phyloP scores from a whole-genome alignment of 2,888 invertebrate species.

The Oscheius myriophilus region DNA sequence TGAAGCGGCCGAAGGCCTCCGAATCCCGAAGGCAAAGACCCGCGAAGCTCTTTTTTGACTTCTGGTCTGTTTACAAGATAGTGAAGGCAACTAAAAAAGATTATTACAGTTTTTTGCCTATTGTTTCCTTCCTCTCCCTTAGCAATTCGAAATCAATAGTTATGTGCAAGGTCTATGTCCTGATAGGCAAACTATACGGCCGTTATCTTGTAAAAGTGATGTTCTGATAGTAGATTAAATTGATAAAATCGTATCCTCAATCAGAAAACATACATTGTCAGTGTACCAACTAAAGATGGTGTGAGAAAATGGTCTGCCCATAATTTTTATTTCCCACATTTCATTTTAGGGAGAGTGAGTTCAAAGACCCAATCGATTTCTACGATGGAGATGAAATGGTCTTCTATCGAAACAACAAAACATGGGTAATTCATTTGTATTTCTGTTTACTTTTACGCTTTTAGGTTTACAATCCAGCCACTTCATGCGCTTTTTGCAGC shows the following conservation, averaged over 20 bases:
- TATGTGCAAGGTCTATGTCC: background rate
- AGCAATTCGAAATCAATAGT: background rate
- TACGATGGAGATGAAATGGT: constrained; percentile 46
- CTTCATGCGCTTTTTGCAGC: constrained; percentile 40
- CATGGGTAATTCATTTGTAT: constrained; percentile 35
- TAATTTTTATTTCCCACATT: too few species aligned
- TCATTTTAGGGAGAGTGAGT: constrained; percentile 55
- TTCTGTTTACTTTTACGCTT: background rate
- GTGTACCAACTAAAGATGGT: too few species aligned
- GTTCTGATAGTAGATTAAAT: background rate
- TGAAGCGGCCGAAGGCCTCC: too few species aligned
- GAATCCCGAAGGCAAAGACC: too few species aligned
- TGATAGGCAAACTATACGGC: too few species aligned
- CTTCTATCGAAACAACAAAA: constrained; percentile 48
- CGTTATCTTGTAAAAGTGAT: too few species aligned
- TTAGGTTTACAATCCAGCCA: constrained; percentile 41
- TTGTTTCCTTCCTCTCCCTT: background rate
- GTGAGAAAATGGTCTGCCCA: too few species aligned
- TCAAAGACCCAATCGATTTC: constrained; percentile 54
- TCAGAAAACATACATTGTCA: background rate
- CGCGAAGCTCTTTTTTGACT: too few species aligned
- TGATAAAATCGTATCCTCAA: too few species aligned
- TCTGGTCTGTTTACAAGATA: too few species aligned
- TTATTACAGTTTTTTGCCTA: too few species aligned
- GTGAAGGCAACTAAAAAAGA: too few species aligned